Evolutionary conservation across 2,797 vertebrate genomes (phyloP), one percentile per base, ranked within the genome.

Genomic region (Anguilla megastoma): DNA sequence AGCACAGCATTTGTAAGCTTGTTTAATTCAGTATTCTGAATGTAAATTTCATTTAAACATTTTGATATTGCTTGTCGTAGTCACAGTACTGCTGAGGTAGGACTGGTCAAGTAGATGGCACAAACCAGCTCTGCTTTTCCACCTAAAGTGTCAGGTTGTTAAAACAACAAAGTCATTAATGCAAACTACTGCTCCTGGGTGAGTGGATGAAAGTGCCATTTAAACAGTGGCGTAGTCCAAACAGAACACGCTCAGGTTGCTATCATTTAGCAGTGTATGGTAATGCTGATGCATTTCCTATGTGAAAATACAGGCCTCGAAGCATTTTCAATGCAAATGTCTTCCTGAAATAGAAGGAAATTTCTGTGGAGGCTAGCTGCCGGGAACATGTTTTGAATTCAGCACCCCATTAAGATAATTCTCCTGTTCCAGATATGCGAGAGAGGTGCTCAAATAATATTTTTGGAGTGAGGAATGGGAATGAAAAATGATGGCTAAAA

Each of bases 91-190:
- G 30, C 21, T 85, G 56, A 88, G 54, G 66, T 76, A 84, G 82
- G 71, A 86, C 85, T 88, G 88, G 88, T 92, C 82, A 90, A 88
- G 48, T 85, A 60, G 89, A 87, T 90, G 60, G 90, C 76, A 86
- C 54, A 58, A 88, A 50, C 82, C 6, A 16, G 48, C 82, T 54
- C 82, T 84, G 41, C 48, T 33, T 63, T n/a, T 27, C 48, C 86
- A 66, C 86, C 41, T 66, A 82, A 54, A 86, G 30, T 88, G 66
- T 86, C 86, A 87, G 85, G 83, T 88, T 69, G 63, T 87, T 88
- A 84, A 90, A 90, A 90, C 85, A 90, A 90, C 88, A 90, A 88
- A 89, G 88, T 85, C 60, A 89, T 90, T 89, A 88, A 89, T 86
- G 71, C 85, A 89, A 88, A 90, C 66, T 86, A 54, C 85, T 18